Evolutionary conservation across 2,888 invertebrate genomes (phyloP).

Genomic region (Hyalella azteca): DNA sequence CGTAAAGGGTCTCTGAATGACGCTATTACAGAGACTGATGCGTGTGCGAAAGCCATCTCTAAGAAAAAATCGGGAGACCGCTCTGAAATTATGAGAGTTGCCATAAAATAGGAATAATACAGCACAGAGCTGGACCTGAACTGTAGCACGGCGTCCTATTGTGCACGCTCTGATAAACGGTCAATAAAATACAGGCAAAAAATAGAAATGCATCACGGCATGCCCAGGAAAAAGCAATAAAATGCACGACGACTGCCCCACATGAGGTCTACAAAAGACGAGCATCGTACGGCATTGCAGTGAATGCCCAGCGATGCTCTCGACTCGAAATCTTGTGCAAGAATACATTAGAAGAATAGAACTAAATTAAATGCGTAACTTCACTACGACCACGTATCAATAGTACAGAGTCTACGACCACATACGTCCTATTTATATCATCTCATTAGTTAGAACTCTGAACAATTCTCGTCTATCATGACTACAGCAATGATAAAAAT

Average conservation of each 20-base stretch:
- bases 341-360: too few species aligned
- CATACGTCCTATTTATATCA: too few species aligned
- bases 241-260: background rate
- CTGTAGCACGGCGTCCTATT: constrained; percentile 20
- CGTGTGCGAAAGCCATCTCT: background rate
- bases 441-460: too few species aligned
- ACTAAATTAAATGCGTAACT: too few species aligned
- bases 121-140: constrained; percentile 12
- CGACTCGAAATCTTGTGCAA: too few species aligned
- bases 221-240: constrained; percentile 16
- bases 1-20: constrained; percentile 5
- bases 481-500: too few species aligned
- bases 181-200: constrained; percentile 26
- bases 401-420: too few species aligned
- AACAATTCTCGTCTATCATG: too few species aligned
- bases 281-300: background rate
- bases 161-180: background rate
- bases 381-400: too few species aligned
- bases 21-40: background rate
- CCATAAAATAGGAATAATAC: constrained; percentile 34
- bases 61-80: constrained; percentile 3
- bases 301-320: too few species aligned
- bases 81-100: constrained; percentile 11
- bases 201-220: constrained; percentile 29
- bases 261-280: background rate